Base-by-base conservation (phyloP, 1,140 invertebrate genomes). In the roundworm (Caenorhabditis elegans) region DNA sequence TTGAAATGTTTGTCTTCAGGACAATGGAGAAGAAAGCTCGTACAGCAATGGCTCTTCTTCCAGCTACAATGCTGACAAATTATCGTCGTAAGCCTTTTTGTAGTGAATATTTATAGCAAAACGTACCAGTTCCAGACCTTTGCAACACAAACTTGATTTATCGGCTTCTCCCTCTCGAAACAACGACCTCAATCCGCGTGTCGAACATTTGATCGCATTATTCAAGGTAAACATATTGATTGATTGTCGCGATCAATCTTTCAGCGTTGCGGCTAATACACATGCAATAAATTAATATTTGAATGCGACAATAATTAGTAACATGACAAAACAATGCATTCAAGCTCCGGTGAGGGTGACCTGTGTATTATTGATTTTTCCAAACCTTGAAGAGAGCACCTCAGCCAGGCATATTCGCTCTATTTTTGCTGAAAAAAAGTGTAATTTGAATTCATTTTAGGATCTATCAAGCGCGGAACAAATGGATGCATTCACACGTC, bases 401-500 rank as follows among this genome's bases (percentile, higher is more conserved):
- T n/a, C n/a, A n/a, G n/a, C n/a, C n/a, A n/a, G n/a, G n/a, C n/a
- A n/a, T n/a, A n/a, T n/a, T n/a, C n/a, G n/a, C n/a, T n/a, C n/a
- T n/a, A n/a, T n/a, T n/a, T n/a, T n/a, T n/a, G n/a, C n/a, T n/a
- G n/a, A n/a, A n/a, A n/a, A n/a, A n/a, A n/a, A n/a, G n/a, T n/a
- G n/a, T n/a, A n/a, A n/a, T n/a, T n/a, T n/a, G n/a, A n/a, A 46
- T 84, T 24, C n/a, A 24, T 53, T 83, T 34, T 31, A 80, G 36
- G 26, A 51, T 24, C 26, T 83, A 28, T 65, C 78, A 15, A n/a
- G 15, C n/a, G 19, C 10, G 2, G 76, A 43, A 39, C 53, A 76
- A 51, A 78, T 49, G 77, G 51, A 79, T 86, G 96, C 96, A 0
- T 93, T 98, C 36, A 95, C 96, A 90, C 93, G 94, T 83, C 91